phyloP scores from a whole-genome alignment of 2,797 vertebrate species.

The Clarias platycephalus region DNA sequence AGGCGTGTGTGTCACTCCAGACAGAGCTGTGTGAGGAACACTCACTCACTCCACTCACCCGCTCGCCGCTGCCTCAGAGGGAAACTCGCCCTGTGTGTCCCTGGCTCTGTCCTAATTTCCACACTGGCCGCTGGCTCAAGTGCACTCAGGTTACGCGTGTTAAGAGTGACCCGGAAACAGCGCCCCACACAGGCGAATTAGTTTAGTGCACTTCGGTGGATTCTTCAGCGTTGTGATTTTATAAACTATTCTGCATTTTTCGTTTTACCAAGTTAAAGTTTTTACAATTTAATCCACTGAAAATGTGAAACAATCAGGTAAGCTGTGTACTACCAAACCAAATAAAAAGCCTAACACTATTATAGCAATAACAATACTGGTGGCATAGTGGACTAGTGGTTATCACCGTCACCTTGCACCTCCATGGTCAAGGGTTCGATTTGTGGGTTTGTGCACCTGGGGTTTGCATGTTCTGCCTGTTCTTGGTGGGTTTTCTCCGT shows the following conservation, averaged over 20 bases:
- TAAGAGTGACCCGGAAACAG: constrained; percentile 19
- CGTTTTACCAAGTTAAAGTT: not conserved
- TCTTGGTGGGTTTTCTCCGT: no score
- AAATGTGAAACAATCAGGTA: not conserved
- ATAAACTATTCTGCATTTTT: not conserved
- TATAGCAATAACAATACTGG: not conserved
- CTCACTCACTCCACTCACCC: constrained; percentile 40
- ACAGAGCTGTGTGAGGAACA: not conserved
- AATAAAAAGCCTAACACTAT: not conserved
- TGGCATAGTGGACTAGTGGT: no score
- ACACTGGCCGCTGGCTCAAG: not conserved
- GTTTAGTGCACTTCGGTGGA: not conserved
- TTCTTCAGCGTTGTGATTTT: not conserved
- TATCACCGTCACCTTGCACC: no score
- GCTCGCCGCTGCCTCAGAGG: not conserved
- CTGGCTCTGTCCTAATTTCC: not conserved
- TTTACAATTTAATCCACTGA: not conserved
- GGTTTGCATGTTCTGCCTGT: no score
- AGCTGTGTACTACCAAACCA: not conserved
- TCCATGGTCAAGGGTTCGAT: no score
- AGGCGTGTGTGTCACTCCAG: not conserved
- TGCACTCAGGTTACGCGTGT: not conserved
- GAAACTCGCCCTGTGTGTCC: not conserved
- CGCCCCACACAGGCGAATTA: constrained; percentile 22
- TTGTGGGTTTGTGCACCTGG: no score